These are phyloP conservation scores for Kryptopterus vitreolus DNA, from an alignment of 2,797 vertebrate genomes.

Conservation along the genomic window DNA sequence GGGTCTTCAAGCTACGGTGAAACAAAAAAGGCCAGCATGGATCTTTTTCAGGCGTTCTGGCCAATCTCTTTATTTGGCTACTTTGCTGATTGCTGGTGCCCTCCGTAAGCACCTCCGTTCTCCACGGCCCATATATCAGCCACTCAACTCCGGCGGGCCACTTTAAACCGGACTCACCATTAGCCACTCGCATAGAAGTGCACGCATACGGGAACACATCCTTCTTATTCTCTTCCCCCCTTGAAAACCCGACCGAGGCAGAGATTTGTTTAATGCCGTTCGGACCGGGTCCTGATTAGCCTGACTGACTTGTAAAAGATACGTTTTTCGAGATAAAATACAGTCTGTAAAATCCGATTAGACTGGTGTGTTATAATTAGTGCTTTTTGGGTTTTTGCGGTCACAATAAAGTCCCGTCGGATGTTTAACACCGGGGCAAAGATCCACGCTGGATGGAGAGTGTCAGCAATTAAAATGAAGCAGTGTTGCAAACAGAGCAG, in stretches of 20 bases:
- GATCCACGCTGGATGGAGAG: slow-evolving; percentile 3
- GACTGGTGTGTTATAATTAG: background rate
- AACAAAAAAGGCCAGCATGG: no score
- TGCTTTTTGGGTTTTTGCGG: background rate
- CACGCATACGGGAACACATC: background rate
- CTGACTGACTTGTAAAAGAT: background rate
- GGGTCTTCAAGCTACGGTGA: no score
- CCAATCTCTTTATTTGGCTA: slow-evolving; percentile 55
- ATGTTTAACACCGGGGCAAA: slow-evolving; percentile 11
- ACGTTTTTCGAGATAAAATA: background rate
- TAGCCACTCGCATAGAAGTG: slow-evolving; percentile 12
- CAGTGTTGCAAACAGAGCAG: slow-evolving; percentile 26
- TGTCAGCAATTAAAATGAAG: slow-evolving; percentile 43
- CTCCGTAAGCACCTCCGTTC: slow-evolving; percentile 46
- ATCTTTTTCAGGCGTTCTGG: slow-evolving; percentile 39
- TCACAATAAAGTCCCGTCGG: background rate
- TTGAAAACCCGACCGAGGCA: background rate
- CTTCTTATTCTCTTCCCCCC: background rate
- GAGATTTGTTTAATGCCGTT: background rate
- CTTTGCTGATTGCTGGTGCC: slow-evolving; percentile 55
- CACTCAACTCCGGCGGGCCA: slow-evolving; percentile 1
- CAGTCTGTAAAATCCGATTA: slow-evolving; percentile 1
- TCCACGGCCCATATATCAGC: slow-evolving; percentile 47
- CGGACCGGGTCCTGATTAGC: background rate
- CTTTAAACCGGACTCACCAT: slow-evolving; percentile 20